Evolutionary conservation across 2,113 vertebrate species (phyloP).

Genomic region (Eudyptes chrysolophus): DNA sequence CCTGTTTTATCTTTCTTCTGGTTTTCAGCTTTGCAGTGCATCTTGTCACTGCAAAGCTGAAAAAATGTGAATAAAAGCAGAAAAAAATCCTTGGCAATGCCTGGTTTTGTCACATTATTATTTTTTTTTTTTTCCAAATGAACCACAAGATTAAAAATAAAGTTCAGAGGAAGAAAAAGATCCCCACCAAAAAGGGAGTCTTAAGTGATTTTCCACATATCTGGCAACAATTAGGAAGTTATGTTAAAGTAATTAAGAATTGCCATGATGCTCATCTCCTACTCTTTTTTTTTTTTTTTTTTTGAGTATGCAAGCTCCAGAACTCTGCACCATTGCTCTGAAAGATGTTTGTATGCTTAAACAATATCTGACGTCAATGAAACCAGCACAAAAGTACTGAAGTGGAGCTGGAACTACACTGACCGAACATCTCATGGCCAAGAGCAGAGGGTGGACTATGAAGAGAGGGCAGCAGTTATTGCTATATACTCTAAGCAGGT

Average conservation of each 20-base stretch:
- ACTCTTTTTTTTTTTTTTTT: background rate
- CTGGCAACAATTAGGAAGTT: background rate
- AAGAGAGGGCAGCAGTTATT: background rate
- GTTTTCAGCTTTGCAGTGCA: background rate
- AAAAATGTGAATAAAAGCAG: background rate
- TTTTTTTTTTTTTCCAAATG: background rate
- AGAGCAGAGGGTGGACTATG: background rate
- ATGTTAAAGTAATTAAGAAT: background rate
- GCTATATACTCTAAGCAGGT: background rate
- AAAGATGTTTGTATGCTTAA: background rate
- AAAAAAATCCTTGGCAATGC: background rate
- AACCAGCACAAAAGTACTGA: background rate
- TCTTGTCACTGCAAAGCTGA: background rate
- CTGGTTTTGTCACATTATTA: background rate
- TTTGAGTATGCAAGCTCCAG: background rate
- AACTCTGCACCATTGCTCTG: background rate
- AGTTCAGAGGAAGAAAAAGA: background rate
- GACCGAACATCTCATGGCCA: accelerated
- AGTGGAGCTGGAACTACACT: background rate
- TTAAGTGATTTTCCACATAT: background rate
- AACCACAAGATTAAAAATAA: background rate
- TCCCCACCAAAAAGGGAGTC: background rate
- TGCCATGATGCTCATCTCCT: background rate
- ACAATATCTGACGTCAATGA: background rate
- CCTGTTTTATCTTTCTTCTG: background rate